phyloP scores from a whole-genome alignment of 2,888 invertebrate genomes.

The Zygothrica quintamaculata region DNA sequence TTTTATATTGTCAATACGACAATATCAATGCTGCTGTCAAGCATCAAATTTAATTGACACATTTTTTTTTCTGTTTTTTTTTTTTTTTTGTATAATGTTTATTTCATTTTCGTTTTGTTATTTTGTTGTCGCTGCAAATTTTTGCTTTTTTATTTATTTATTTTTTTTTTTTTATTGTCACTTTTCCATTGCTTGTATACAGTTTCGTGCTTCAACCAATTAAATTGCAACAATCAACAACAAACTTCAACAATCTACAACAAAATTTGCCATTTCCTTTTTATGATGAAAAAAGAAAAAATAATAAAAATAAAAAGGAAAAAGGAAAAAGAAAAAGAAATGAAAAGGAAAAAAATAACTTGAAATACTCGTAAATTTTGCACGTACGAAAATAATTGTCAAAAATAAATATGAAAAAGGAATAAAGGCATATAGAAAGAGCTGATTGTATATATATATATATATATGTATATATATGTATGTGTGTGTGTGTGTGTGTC shows the following conservation, averaged over 20 bases:
- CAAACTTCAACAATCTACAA: slow-evolving; percentile 2
- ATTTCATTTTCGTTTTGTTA: slow-evolving; percentile 20
- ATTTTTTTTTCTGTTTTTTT: slow-evolving; percentile 52
- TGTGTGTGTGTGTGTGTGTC: not conserved
- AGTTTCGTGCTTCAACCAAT: not conserved
- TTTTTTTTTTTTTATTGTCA: slow-evolving; percentile 7
- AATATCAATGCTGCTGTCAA: slow-evolving; percentile 57
- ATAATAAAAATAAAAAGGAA: not conserved
- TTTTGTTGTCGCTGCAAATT: not conserved
- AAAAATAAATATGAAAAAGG: not conserved
- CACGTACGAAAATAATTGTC: no score
- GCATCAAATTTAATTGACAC: slow-evolving; percentile 80
- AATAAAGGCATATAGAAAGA: no score
- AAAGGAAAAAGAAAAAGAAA: not conserved
- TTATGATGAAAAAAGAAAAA: not conserved
- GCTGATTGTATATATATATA: no score
- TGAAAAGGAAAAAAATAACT: not conserved
- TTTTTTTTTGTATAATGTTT: no score
- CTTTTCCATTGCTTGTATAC: not conserved
- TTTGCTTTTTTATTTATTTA: slow-evolving; percentile 2
- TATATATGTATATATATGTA: not conserved
- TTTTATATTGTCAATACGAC: slow-evolving; percentile 7
- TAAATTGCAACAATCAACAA: slow-evolving; percentile 20
- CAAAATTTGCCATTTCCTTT: slow-evolving; percentile 32
- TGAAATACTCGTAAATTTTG: no score